Conservation (phyloP, 1,140 invertebrate genomes). For the Drosophila mauritiana region DNA sequence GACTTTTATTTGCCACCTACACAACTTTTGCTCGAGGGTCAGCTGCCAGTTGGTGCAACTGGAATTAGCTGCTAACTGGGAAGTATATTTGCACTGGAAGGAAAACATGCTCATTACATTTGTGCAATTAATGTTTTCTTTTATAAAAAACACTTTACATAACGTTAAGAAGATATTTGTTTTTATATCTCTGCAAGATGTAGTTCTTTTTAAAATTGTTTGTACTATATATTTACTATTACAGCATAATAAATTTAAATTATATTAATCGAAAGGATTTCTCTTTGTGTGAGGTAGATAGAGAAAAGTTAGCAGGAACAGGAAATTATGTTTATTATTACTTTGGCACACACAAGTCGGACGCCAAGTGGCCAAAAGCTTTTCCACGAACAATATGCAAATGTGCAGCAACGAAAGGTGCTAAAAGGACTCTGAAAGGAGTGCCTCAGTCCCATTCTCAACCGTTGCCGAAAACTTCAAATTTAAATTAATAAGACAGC, state of each 20-base stretch:
- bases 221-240: too few relatives aligned
- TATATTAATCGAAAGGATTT: not conserved
- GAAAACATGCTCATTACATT: not conserved
- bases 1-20: slow-evolving; percentile 72
- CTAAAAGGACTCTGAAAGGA: slow-evolving; percentile 9
- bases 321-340: slow-evolving; percentile 79
- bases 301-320: slow-evolving; percentile 17
- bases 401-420: slow-evolving; percentile 27
- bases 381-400: slow-evolving; percentile 46
- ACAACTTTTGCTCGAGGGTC: slow-evolving; percentile 35
- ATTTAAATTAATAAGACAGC: slow-evolving; percentile 78
- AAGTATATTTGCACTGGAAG: slow-evolving; percentile 2
- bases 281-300: not conserved
- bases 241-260: not conserved
- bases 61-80: slow-evolving; percentile 64
- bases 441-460: not conserved
- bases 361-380: slow-evolving; percentile 33
- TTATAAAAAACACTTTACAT: too few relatives aligned
- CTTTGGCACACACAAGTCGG: slow-evolving; percentile 68
- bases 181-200: too few relatives aligned
- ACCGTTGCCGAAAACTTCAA: slow-evolving; percentile 42
- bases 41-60: slow-evolving; percentile 18
- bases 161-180: too few relatives aligned
- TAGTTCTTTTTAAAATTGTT: too few relatives aligned
- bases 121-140: too few relatives aligned